Conservation (phyloP, 2,113 vertebrate species). For the Daphoenositta chrysoptera region DNA sequence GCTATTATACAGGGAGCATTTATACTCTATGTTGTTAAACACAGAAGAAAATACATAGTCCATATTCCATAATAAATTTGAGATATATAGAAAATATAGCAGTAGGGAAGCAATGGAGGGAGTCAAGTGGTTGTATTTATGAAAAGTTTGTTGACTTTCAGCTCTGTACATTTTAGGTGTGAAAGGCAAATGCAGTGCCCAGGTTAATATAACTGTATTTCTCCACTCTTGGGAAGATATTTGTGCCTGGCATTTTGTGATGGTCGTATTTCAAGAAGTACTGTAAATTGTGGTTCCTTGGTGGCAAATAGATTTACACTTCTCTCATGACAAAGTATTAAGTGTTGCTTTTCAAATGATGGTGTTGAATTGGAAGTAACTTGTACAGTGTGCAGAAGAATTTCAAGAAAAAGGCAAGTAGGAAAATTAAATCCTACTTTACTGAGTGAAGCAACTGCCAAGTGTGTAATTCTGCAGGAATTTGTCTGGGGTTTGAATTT, state of each 20-base stretch:
- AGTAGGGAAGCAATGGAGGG: neutral
- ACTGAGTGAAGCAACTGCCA: constrained; percentile 1
- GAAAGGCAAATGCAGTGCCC: neutral
- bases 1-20: neutral
- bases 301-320: neutral
- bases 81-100: neutral
- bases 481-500: constrained; percentile 67
- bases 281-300: neutral
- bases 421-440: constrained; percentile 55
- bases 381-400: neutral
- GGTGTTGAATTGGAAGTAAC: neutral
- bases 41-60: neutral
- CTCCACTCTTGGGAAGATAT: neutral
- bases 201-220: neutral
- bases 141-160: neutral
- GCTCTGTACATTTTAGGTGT: neutral
- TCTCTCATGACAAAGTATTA: neutral
- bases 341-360: constrained; percentile 16
- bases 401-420: neutral
- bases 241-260: neutral
- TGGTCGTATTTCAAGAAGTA: neutral
- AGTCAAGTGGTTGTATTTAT: neutral
- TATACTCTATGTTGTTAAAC: neutral
- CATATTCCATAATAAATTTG: neutral
- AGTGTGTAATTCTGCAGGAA: constrained; percentile 29